Evolutionary conservation across 2,888 invertebrate genomes (phyloP).

Genomic region (Lasioglossum villosulum): DNA sequence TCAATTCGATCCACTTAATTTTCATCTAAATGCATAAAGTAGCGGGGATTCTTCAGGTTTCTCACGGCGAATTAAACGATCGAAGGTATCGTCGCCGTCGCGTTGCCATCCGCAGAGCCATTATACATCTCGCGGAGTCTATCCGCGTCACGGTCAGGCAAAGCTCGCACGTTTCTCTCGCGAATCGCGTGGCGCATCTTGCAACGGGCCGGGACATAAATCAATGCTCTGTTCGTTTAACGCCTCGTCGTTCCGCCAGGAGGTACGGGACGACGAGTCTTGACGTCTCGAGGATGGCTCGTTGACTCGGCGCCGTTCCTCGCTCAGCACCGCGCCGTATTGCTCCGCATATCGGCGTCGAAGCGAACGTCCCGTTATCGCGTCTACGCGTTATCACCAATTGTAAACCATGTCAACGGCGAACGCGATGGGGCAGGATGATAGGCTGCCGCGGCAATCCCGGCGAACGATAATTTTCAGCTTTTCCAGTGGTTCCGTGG

Average conservation of each 20-base stretch:
- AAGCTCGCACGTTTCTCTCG: constrained; percentile 33
- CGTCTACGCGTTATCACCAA: constrained; percentile 15
- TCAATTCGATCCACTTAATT: too few species aligned
- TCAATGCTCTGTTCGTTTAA: constrained; percentile 76
- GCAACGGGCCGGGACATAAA: constrained; percentile 66
- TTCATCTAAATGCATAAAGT: not conserved
- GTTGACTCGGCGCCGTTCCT: constrained; percentile 19
- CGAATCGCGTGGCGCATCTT: constrained; percentile 26
- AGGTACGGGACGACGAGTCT: constrained; percentile 31
- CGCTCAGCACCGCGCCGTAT: not conserved
- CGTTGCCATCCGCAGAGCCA: not conserved
- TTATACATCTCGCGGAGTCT: not conserved
- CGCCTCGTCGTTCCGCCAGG: constrained; percentile 61
- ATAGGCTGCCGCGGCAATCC: constrained; percentile 16
- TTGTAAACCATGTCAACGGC: constrained; percentile 12
- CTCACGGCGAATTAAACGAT: not conserved
- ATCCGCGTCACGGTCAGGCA: constrained; percentile 48
- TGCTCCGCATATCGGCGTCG: not conserved
- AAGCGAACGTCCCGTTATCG: constrained; percentile 37
- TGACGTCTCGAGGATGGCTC: constrained; percentile 38
- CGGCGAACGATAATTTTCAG: constrained; percentile 2
- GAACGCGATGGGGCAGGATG: constrained; percentile 11
- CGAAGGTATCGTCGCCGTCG: not conserved
- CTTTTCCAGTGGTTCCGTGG: constrained; percentile 17
- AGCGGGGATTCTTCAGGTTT: not conserved